These are phyloP conservation scores for Heteromurus nitidus DNA, from an alignment of 2,888 invertebrate species.

Conservation along the genomic window DNA sequence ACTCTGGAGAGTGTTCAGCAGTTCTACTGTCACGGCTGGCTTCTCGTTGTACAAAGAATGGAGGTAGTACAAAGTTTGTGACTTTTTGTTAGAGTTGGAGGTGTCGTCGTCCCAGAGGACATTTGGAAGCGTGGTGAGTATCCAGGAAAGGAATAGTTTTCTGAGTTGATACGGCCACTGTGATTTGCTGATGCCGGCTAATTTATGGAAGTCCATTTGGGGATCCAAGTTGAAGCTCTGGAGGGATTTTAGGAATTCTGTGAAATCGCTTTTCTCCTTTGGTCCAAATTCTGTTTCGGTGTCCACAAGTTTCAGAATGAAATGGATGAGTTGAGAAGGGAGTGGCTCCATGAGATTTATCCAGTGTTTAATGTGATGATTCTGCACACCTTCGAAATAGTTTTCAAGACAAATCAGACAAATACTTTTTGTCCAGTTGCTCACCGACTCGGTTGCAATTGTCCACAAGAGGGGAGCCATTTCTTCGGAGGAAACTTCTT, in stretches of 20 bases:
- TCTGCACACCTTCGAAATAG: background rate
- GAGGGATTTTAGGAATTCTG: background rate
- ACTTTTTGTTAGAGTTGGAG: constrained; percentile 2
- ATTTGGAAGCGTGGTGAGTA: background rate
- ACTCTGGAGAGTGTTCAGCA: background rate
- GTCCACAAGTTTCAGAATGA: background rate
- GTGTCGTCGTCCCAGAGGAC: background rate
- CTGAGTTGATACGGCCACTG: constrained; percentile 10
- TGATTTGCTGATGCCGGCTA: background rate
- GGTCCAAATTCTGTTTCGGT: background rate
- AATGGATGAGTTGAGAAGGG: background rate
- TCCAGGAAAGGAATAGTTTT: background rate
- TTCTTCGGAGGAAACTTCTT: background rate
- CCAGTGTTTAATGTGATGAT: background rate
- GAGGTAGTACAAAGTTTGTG: constrained; percentile 8
- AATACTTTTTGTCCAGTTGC: background rate
- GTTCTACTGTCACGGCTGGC: background rate
- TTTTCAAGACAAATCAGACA: background rate
- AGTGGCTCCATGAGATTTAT: background rate
- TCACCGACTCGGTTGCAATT: background rate
- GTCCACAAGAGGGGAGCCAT: constrained; percentile 5
- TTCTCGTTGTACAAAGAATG: constrained; percentile 17
- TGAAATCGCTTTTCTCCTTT: background rate
- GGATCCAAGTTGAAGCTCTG: background rate
- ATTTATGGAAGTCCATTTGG: background rate